Evolutionary conservation across 2,888 invertebrate genomes (phyloP), one percentile per base, ranked within the genome.

Genomic region (Parthenolecanium corni): DNA sequence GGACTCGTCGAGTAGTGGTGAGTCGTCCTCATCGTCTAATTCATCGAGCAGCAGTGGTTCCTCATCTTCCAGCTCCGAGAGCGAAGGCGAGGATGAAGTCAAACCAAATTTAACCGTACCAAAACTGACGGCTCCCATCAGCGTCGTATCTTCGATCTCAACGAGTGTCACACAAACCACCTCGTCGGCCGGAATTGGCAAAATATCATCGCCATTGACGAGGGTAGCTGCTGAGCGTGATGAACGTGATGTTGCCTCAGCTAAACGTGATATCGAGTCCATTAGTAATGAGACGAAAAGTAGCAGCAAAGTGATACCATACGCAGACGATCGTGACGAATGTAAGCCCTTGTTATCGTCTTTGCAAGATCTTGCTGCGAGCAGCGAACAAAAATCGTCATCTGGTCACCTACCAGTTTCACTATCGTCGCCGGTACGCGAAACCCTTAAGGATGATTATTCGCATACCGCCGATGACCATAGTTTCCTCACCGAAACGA

Each of bases 401-500:
- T 20, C 49, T 9, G 11, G 5, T 9, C 31, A 1, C 42, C 38
- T 23, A 42, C 23, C 42, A 1, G 42, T 40, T 18, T 40, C 54
- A 14, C 42, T 42, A 2, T 40, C 51, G 16, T 40, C 61, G 1
- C 36, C 51, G 2, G 23, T 20, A 5, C 16, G 36, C 1, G 61
- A 61, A 9, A 52, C 12, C 20, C 42, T 42, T 14, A 21, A 18
- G 24, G 14, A 25, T 18, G 12, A 20, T 6, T 47, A 49, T 16
- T 24, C 47, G 16, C 20, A 61, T 23, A 21, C 23, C 20, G 23
- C 14, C 21, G 21, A 24, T 21, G 80, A 79, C 57, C 78, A 9
- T 69, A 82, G 82, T 71, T 76, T 80, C 68, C 78, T 77, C 51
- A 79, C 87, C 66, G 79, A 87, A 69, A 89, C 89, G 14, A 90